These are phyloP conservation scores for Phrynosoma blainvillii DNA, from an alignment of 2,113 vertebrate genomes.

Conservation along the genomic window DNA sequence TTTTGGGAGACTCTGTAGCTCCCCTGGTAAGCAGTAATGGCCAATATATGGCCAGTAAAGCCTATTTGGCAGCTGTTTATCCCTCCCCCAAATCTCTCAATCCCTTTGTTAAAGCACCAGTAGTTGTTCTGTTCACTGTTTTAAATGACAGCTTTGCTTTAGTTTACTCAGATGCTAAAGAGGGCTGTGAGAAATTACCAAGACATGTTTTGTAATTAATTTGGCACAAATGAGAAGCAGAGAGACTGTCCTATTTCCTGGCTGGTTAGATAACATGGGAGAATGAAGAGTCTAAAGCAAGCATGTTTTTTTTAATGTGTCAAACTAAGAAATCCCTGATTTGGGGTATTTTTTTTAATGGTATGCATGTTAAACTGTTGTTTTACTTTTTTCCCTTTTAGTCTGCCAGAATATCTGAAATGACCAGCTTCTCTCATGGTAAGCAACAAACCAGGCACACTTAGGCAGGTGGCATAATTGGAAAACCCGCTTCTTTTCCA, in stretches of 20 bases:
- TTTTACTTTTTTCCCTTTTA: slow-evolving; percentile 36
- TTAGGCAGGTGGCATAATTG: neutral
- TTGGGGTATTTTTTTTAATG: no score
- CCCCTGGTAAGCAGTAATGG: no score
- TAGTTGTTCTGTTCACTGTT: no score
- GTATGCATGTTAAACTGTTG: neutral
- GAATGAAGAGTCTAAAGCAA: neutral
- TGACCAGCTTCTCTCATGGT: slow-evolving; percentile 40
- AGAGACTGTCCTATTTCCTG: neutral
- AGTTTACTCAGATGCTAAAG: neutral
- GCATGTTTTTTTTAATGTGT: neutral
- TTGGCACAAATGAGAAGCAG: neutral
- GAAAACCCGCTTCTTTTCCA: no score
- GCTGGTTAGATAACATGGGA: neutral
- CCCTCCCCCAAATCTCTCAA: no score
- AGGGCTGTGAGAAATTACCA: neutral
- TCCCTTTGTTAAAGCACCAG: no score
- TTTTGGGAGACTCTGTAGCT: neutral
- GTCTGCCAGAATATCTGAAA: neutral
- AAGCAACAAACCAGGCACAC: slow-evolving; percentile 22
- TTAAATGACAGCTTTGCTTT: neutral
- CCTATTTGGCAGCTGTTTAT: no score
- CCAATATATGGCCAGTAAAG: no score
- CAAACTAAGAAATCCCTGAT: neutral
- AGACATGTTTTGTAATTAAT: neutral